Conservation (phyloP, 1,140 invertebrate species). For the Idris sp. region DNA sequence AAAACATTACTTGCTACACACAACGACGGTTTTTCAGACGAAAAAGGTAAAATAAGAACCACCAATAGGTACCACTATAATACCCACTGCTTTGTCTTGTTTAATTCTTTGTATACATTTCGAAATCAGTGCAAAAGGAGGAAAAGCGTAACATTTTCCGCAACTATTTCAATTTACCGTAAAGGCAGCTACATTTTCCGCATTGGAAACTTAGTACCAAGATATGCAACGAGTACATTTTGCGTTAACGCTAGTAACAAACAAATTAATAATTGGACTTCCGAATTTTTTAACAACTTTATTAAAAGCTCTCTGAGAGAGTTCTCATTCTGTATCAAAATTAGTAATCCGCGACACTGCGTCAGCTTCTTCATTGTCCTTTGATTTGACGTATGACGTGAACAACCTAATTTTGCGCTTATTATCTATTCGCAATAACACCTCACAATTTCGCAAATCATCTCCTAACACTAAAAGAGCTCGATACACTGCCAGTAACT, state of each 20-base stretch:
- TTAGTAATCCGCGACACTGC: conserved; percentile 49
- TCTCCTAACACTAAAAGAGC: conserved; percentile 5
- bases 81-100: conserved; percentile 36
- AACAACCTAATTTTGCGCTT: conserved; percentile 49
- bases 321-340: conserved; percentile 48
- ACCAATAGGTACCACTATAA: conserved; percentile 41
- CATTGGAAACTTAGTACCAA: conserved; percentile 48
- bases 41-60: too few species aligned
- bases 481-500: conserved; percentile 25
- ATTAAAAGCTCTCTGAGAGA: too few species aligned
- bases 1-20: too few species aligned
- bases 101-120: conserved; percentile 46
- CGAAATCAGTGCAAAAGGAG: conserved; percentile 61
- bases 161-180: conserved; percentile 42
- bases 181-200: conserved; percentile 53
- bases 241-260: conserved; percentile 52
- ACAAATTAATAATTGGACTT: conserved; percentile 57
- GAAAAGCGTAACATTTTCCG: conserved; percentile 54
- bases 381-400: conserved; percentile 49
- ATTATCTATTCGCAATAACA: conserved; percentile 50
- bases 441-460: conserved; percentile 17
- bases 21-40: too few species aligned
- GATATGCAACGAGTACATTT: conserved; percentile 58
- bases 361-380: conserved; percentile 53
- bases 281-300: conserved; percentile 59